Conservation (phyloP, 2,113 vertebrate species). For the Rostratula benghalensis region DNA sequence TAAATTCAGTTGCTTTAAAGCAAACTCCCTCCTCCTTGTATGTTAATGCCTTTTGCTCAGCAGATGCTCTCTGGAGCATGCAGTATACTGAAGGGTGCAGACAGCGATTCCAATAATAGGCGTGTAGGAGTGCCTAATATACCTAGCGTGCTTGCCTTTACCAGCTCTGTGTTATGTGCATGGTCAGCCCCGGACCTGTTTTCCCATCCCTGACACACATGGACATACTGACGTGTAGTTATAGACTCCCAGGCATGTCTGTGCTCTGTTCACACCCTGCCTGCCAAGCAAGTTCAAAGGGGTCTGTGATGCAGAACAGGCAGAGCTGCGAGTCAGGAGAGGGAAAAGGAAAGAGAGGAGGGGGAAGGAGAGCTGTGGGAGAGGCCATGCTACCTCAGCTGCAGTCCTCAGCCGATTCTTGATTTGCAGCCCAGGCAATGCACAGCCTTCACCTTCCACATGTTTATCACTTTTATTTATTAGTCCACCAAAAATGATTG, state of each 20-base stretch:
- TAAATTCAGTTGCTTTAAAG: not conserved
- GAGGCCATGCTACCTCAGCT: not conserved
- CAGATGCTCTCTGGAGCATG: slow-evolving; percentile 2
- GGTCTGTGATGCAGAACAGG: not conserved
- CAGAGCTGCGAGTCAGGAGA: not conserved
- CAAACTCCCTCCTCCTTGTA: not conserved
- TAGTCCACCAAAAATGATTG: not conserved
- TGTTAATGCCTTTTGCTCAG: slow-evolving; percentile 9
- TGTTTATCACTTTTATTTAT: not conserved
- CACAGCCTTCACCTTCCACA: not conserved
- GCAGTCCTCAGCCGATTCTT: not conserved
- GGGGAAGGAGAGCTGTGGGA: not conserved
- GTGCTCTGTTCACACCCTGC: not conserved
- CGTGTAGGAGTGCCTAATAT: not conserved
- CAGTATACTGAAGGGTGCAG: not conserved
- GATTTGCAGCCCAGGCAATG: not conserved
- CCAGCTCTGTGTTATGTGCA: rapidly evolving
- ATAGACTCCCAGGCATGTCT: not conserved
- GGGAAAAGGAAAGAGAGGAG: not conserved
- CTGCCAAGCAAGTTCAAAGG: not conserved
- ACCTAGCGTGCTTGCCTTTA: not conserved
- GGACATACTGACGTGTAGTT: rapidly evolving
- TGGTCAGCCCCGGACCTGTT: not conserved
- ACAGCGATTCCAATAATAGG: not conserved
- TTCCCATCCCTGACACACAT: not conserved